A percentile compares a stretch with the other conserved stretches of the same genome.
Evolutionary conservation across 53 echinoderm and acorn worm genomes (phyloP).

Genomic region (Echinometra lucunter): DNA sequence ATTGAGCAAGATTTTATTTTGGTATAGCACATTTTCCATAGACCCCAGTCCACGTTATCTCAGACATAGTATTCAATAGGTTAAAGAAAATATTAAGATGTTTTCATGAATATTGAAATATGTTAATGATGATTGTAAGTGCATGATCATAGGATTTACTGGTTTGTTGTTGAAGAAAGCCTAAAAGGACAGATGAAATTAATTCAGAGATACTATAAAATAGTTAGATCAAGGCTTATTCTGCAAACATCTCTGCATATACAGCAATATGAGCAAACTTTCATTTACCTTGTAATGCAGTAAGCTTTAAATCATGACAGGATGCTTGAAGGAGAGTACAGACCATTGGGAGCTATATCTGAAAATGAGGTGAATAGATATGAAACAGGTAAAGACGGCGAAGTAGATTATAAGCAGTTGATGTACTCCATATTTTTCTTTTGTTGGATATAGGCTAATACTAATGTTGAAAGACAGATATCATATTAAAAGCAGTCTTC

Average conservation of each 20-base stretch:
- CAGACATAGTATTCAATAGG: too few relatives aligned
- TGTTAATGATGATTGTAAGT: neutral
- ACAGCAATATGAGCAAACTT: neutral
- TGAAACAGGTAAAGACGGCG: neutral
- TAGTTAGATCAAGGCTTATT: neutral
- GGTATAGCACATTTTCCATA: too few relatives aligned
- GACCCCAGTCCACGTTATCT: too few relatives aligned
- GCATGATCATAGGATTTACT: neutral
- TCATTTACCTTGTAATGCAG: neutral
- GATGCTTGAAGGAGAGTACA: neutral
- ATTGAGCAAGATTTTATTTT: too few relatives aligned
- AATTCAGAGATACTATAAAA: neutral
- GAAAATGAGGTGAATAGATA: neutral
- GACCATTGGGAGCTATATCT: too few relatives aligned
- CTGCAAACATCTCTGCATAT: neutral
- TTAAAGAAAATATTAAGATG: neutral
- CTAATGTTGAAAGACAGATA: neutral
- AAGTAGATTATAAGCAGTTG: neutral
- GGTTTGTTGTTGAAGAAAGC: neutral
- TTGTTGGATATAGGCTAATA: neutral
- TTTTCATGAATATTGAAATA: neutral
- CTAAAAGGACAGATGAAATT: neutral
- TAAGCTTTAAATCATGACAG: conserved; percentile 16
- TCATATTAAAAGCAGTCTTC: neutral
- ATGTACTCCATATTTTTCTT: neutral